Evolutionary conservation across 92 coral and sea anemone genomes (phyloP), one percentile per base, ranked within the genome.

Genomic region (Hydrozoanthus gracilis): DNA sequence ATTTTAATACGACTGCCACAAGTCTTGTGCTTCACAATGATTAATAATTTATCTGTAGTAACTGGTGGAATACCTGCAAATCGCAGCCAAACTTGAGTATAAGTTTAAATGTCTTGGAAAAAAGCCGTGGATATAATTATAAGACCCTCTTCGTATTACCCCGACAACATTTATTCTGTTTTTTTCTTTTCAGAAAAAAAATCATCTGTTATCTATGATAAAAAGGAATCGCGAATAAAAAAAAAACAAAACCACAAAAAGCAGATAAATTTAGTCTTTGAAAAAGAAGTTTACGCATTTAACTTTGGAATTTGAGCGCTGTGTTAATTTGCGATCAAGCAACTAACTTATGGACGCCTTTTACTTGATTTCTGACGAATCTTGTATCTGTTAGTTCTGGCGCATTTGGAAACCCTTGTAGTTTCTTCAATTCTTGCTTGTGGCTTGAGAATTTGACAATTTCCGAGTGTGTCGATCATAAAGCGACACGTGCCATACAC

Each of bases 401-500:
- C 58, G 58, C 55, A 60, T 65, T 65, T 12, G 46, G 66, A 66
- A 76, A 45, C 14, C 66, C 58, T 80, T 47, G 45, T 64, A 4
- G 17, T 80, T 76, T 49, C 51, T 65, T 61, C 60, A 61, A 54
- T 51, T 56, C 83, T 51, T 90, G 79, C 83, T 77, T 66, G 75
- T 79, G 93, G 84, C 90, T 87, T 61, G 88, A 16, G 79, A 71
- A 87, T 71, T 62, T 86, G 86, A 90, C 77, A 91, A 74, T 69
- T 88, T 87, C 87, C 91, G 93, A 88, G 89, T 77, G 83, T 84
- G 88, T 86, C 86, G 89, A 71, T 62, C 88, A 78, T 73, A 51
- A 13, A 13, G 27, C 58, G 93, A 91, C 93, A 91, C 93, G 93
- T 91, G 93, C 93, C 93, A 27, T 35, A 52, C 77, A 91, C 93